Percentiles rank a stretch among this genome's conserved stretches.
Conservation (phyloP, 2,888 invertebrate species). For the Melipona beecheii region DNA sequence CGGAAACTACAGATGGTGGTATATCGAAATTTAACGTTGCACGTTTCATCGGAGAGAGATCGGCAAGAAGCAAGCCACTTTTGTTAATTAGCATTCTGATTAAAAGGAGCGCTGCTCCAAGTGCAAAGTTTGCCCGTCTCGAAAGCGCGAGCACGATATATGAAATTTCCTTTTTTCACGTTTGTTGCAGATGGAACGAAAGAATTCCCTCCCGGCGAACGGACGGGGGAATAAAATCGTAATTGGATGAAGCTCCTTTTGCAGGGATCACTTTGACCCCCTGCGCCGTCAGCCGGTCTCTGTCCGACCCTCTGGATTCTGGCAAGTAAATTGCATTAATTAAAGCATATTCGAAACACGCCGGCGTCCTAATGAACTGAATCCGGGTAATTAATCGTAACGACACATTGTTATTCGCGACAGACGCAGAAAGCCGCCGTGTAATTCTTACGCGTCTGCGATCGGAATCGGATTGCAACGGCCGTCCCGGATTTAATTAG, state of each 20-base stretch:
- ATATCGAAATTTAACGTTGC: not conserved
- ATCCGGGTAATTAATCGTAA: slow-evolving; percentile 56
- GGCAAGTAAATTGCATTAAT: slow-evolving; percentile 48
- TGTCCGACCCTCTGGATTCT: slow-evolving; percentile 1
- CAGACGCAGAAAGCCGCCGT: slow-evolving; percentile 16
- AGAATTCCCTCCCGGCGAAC: not conserved
- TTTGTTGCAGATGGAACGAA: slow-evolving; percentile 14
- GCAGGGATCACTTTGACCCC: not conserved
- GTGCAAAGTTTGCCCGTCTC: not conserved
- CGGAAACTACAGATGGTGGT: not conserved
- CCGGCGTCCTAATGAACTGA: slow-evolving; percentile 49
- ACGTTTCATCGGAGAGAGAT: not conserved
- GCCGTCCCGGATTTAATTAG: slow-evolving; percentile 36
- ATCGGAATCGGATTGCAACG: slow-evolving; percentile 33
- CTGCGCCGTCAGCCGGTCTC: not conserved
- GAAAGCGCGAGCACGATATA: too few species aligned
- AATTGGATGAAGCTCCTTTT: slow-evolving; percentile 35
- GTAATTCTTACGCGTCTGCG: slow-evolving; percentile 55
- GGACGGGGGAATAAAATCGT: slow-evolving; percentile 17
- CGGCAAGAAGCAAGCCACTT: not conserved
- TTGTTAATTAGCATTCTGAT: not conserved
- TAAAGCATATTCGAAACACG: slow-evolving; percentile 47
- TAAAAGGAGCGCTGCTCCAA: not conserved
- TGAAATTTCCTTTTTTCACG: not conserved
- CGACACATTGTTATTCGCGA: slow-evolving; percentile 49